These are phyloP conservation scores for Euleptes europaea DNA, from an alignment of 2,113 vertebrate species.

Conservation along the genomic window DNA sequence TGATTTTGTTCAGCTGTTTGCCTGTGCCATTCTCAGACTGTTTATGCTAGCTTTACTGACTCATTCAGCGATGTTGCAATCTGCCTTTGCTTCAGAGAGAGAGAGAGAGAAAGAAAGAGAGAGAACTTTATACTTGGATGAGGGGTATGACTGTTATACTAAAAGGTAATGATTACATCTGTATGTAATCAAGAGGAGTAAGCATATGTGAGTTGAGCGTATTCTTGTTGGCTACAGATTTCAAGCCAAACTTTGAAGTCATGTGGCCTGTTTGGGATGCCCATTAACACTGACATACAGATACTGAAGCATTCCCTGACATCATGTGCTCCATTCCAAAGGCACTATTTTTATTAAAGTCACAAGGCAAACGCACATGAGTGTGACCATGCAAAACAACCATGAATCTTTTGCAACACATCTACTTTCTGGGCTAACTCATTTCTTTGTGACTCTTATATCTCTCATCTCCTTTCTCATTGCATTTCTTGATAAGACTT, in stretches of 20 bases:
- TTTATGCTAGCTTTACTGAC: conserved; percentile 10
- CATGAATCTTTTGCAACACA: not conserved
- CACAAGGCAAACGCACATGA: conserved; percentile 53
- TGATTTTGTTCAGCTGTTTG: conserved; percentile 35
- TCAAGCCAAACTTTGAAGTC: conserved; percentile 19
- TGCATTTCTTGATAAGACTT: accelerated
- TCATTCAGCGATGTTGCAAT: conserved; percentile 5
- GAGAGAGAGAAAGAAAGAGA: conserved; percentile 31
- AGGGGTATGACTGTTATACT: conserved; percentile 23
- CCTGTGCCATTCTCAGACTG: conserved; percentile 15
- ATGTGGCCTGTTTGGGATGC: conserved; percentile 46
- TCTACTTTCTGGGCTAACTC: conserved; percentile 10
- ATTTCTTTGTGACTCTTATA: conserved; percentile 3
- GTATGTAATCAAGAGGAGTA: not conserved
- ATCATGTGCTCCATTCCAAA: conserved; percentile 58
- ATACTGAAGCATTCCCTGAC: conserved; percentile 33
- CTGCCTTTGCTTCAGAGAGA: conserved; percentile 11
- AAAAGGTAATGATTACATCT: conserved; percentile 6
- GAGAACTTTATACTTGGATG: conserved; percentile 21
- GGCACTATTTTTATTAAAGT: conserved; percentile 53
- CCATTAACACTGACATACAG: conserved; percentile 42
- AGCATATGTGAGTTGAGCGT: conserved; percentile 17
- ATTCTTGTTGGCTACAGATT: conserved; percentile 20
- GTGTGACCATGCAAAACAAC: conserved; percentile 17
- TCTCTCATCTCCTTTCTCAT: not conserved